phyloP scores from a whole-genome alignment of 1,140 invertebrate genomes.

The Zaprionus ornatus region DNA sequence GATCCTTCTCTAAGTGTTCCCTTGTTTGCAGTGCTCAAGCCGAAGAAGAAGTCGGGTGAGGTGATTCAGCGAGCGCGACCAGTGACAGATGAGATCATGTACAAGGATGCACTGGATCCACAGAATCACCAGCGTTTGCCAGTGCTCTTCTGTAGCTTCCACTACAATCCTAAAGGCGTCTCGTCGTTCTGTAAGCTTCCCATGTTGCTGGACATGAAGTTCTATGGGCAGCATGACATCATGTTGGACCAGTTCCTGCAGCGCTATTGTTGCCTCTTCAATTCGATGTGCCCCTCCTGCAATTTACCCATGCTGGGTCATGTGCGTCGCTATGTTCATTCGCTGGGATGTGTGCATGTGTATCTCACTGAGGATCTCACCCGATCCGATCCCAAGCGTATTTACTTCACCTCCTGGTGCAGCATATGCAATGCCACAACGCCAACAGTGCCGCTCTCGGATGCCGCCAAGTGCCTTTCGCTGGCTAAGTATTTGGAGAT shows the following conservation, averaged over 20 bases:
- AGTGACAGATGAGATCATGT: slow-evolving; percentile 62
- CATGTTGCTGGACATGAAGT: slow-evolving; percentile 89
- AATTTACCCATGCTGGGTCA: slow-evolving; percentile 94
- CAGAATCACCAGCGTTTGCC: slow-evolving; percentile 94
- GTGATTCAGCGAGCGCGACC: slow-evolving; percentile 65
- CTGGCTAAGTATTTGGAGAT: slow-evolving; percentile 96
- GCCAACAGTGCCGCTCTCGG: slow-evolving; percentile 90
- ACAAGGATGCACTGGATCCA: slow-evolving; percentile 92
- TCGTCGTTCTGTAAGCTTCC: slow-evolving; percentile 76
- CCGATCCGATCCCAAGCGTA: slow-evolving; percentile 85
- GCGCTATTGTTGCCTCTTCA: slow-evolving; percentile 93
- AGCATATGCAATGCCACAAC: slow-evolving; percentile 90
- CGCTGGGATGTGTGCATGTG: slow-evolving; percentile 90
- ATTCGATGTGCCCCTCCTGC: slow-evolving; percentile 95
- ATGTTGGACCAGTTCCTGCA: slow-evolving; percentile 97
- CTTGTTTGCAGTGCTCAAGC: slow-evolving; percentile 51
- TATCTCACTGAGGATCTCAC: slow-evolving; percentile 84
- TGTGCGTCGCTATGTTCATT: slow-evolving; percentile 91
- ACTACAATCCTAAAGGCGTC: slow-evolving; percentile 84
- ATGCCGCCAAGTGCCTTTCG: slow-evolving; percentile 93
- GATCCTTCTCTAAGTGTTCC: background rate
- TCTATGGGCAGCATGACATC: slow-evolving; percentile 97
- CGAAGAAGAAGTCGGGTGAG: slow-evolving; percentile 52
- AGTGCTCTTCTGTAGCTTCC: slow-evolving; percentile 96
- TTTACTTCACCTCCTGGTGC: slow-evolving; percentile 96